Evolutionary conservation across 2,888 invertebrate species (phyloP).

Genomic region (Enoplolaimus lenunculus): DNA sequence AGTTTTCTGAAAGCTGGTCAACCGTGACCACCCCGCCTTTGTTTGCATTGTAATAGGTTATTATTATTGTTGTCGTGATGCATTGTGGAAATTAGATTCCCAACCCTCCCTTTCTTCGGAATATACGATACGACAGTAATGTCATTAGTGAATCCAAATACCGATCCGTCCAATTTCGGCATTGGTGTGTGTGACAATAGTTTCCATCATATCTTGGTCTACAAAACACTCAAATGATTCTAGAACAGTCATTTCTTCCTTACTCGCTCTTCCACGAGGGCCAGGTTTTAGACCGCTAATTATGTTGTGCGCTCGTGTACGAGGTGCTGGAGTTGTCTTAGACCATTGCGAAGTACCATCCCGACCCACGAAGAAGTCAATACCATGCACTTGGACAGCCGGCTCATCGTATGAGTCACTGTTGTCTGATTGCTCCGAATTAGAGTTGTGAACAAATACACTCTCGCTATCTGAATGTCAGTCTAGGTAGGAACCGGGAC

Average conservation of each 20-base stretch:
- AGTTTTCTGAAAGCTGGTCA: neutral
- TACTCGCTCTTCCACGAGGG: conserved; percentile 1
- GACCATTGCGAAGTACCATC: neutral
- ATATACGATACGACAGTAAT: neutral
- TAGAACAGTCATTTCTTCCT: neutral
- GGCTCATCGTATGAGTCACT: neutral
- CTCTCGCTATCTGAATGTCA: neutral
- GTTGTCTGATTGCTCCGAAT: conserved; percentile 1
- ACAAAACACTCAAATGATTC: neutral
- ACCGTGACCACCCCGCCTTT: neutral
- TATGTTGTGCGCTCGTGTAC: neutral
- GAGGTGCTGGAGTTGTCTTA: neutral
- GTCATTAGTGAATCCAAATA: neutral
- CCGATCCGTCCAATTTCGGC: neutral
- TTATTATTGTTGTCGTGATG: conserved; percentile 1
- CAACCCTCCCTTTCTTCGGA: neutral
- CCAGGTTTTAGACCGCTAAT: neutral
- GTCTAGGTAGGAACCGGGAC: too few relatives aligned
- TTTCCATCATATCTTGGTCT: neutral
- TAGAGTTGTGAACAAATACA: neutral
- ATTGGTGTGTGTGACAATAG: neutral
- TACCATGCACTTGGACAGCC: neutral
- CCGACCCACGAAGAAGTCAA: conserved; percentile 1
- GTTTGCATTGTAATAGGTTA: neutral
- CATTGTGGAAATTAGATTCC: neutral